Evolutionary conservation across 1,140 invertebrate species (phyloP).

Genomic region (Mamestra configurata): DNA sequence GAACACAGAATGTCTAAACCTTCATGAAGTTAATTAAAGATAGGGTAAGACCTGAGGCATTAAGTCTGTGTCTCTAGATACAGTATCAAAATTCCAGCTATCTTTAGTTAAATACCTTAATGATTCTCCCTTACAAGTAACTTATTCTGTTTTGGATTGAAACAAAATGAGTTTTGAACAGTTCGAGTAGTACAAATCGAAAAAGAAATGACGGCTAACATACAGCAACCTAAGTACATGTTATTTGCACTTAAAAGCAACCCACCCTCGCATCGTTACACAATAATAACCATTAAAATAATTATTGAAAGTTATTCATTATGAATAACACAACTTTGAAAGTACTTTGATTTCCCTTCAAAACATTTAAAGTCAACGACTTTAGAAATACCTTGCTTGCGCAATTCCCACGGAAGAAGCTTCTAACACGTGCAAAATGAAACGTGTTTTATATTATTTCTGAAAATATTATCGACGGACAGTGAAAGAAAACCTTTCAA

Average conservation of each 20-base stretch:
- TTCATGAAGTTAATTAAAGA: constrained; percentile 44
- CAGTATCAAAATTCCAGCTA: constrained; percentile 2
- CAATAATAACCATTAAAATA: too few relatives aligned
- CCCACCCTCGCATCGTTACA: too few relatives aligned
- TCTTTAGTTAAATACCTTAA: constrained; percentile 6
- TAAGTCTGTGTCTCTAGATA: not conserved
- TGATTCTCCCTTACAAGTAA: constrained; percentile 10
- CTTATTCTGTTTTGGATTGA: constrained; percentile 4
- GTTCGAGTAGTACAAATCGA: too few relatives aligned
- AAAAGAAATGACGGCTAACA: too few relatives aligned
- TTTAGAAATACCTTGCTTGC: too few relatives aligned
- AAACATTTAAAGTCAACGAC: too few relatives aligned
- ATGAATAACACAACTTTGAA: too few relatives aligned
- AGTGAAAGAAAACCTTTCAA: constrained; percentile 42
- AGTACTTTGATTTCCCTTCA: too few relatives aligned
- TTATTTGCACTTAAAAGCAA: not conserved
- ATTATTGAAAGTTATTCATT: too few relatives aligned
- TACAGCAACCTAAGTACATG: too few relatives aligned
- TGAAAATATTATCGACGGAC: not conserved
- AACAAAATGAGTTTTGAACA: not conserved
- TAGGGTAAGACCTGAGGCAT: not conserved
- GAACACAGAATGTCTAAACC: not conserved
- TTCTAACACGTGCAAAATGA: not conserved
- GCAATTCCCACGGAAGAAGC: too few relatives aligned
- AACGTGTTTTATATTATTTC: not conserved